Evolutionary conservation across 2,888 invertebrate species (phyloP).

Genomic region (Drepana falcataria): DNA sequence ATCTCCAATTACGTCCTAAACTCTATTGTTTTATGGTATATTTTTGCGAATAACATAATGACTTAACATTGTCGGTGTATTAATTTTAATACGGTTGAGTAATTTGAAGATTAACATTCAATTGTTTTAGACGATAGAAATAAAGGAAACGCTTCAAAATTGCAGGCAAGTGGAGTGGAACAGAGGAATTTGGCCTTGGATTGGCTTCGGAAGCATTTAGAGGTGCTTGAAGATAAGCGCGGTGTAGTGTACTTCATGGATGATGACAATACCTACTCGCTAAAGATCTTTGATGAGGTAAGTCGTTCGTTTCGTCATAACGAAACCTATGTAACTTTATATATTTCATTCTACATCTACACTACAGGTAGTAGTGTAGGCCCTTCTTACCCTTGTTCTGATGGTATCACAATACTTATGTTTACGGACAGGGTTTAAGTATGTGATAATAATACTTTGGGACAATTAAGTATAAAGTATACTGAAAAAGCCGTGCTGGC

Average conservation of each 20-base stretch:
- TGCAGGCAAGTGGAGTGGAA: constrained; percentile 89
- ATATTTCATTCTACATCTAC: too few species aligned
- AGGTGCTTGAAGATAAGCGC: constrained; percentile 69
- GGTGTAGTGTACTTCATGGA: constrained; percentile 97
- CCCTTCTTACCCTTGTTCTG: too few species aligned
- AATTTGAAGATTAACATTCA: neutral
- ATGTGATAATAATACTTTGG: too few species aligned
- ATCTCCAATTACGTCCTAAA: too few species aligned
- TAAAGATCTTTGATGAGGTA: constrained; percentile 94
- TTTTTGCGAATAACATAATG: neutral
- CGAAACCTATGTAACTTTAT: too few species aligned
- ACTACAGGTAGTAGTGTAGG: too few species aligned
- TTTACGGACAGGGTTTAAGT: too few species aligned
- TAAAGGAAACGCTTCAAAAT: constrained; percentile 10
- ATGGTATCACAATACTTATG: too few species aligned
- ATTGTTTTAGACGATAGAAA: neutral
- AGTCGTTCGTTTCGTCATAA: constrained; percentile 9
- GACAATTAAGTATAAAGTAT: too few species aligned
- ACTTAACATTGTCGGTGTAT: neutral
- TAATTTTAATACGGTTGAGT: neutral
- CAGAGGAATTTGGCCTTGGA: constrained; percentile 92
- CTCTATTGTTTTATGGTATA: neutral
- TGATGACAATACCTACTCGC: constrained; percentile 96
- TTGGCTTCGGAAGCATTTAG: constrained; percentile 85
- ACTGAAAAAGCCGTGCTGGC: too few species aligned